Evolutionary conservation across 2,888 invertebrate genomes (phyloP).

Genomic region (Bibio marci): DNA sequence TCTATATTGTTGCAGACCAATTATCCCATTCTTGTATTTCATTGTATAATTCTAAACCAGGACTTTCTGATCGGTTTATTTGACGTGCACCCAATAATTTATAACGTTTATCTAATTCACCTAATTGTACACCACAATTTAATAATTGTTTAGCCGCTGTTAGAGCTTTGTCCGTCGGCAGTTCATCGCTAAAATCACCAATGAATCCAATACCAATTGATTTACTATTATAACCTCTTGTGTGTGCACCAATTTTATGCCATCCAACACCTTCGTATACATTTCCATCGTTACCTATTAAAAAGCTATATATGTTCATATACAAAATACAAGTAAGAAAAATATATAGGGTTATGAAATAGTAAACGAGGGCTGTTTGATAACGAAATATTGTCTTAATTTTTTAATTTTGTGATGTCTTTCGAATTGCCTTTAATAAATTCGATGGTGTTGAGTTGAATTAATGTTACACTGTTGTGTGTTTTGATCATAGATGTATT

Average conservation of each 20-base stretch:
- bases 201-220: conserved; percentile 46
- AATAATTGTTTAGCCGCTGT: conserved; percentile 18
- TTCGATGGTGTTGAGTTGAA: too few species aligned
- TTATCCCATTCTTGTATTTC: conserved; percentile 22
- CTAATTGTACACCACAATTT: conserved; percentile 17
- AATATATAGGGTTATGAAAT: not conserved
- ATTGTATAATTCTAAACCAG: conserved; percentile 20
- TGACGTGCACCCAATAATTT: conserved; percentile 25
- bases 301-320: conserved; percentile 34
- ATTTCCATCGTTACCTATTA: conserved; percentile 45
- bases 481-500: too few species aligned
- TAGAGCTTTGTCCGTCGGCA: conserved; percentile 15
- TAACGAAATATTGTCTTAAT: conserved; percentile 4
- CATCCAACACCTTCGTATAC: conserved; percentile 49
- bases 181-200: conserved; percentile 25
- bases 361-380: not conserved
- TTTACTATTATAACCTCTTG: conserved; percentile 37
- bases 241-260: conserved; percentile 41
- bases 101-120: conserved; percentile 18
- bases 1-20: too few species aligned
- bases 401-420: too few species aligned
- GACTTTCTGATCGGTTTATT: conserved; percentile 19
- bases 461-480: too few species aligned
- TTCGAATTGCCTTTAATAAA: too few species aligned
- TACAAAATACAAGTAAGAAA: not conserved